Evolutionary conservation across 2,113 vertebrate genomes (phyloP), one percentile per base, ranked within the genome.

Genomic region (Actenoides hombroni): DNA sequence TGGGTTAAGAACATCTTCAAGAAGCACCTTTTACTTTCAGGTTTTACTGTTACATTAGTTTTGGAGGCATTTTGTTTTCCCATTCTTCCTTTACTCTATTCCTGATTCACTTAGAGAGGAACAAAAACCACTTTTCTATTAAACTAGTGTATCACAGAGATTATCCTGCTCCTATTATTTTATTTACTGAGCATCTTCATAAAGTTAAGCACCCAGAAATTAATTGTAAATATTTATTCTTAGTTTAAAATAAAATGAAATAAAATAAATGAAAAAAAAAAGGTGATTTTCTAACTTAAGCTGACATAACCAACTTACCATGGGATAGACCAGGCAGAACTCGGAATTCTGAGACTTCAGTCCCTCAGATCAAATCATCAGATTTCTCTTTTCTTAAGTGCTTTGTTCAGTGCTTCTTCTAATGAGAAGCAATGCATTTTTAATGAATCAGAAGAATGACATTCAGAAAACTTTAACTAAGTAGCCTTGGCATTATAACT

Each of bases 21-120:
- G 40, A 69, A 70, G 26, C 4, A 75, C 1, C 2, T 80, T 79
- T 56, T 59, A 29, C 33, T 64, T 33, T 61, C 33, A 73, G 23
- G 6, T 31, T 95, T 73, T 60, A 39, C 9, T 57, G 6, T 42
- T 53, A 31, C 35, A 24, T 25, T 29, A 10, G 11, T 81, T 87
- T 19, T 11, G 4, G 16, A 44, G 11, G 26, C 7, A 48, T 88
- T 87, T 73, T 76, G 6, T 16, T 65, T 80, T 65, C 39, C 11
- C 13, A 25, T 29, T 60, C 7, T 35, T 83, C 91, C 49, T 31
- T 57, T n/a, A 57, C 33, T 19, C 3, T 40, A 23, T 28, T 85
- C 25, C 21, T 75, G 6, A 5, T 70, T 63, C 59, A 82, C 7
- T 11, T 2, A 3, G 11, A 6, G 3, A 3, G 0, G 12, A 2